These are phyloP conservation scores for Cyprinodon diabolis DNA, from an alignment of 2,797 vertebrate genomes.

Conservation along the genomic window DNA sequence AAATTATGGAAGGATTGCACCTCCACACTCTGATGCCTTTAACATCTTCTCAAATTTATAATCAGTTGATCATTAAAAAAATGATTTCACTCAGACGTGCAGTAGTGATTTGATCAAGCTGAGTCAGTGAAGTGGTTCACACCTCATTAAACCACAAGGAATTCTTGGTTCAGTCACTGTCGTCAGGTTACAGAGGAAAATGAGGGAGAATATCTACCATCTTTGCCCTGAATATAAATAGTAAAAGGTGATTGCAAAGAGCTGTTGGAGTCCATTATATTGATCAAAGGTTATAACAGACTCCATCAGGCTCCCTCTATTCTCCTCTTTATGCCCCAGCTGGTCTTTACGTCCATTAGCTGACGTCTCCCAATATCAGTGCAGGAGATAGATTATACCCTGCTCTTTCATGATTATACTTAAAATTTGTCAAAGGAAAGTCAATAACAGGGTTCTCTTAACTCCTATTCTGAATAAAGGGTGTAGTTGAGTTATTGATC, in stretches of 20 bases:
- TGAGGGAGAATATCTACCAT: conserved; percentile 23
- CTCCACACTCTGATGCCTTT: conserved; percentile 16
- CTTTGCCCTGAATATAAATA: conserved; percentile 13
- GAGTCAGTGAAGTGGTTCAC: conserved; percentile 29
- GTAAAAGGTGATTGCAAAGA: conserved; percentile 30
- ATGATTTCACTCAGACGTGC: conserved; percentile 23
- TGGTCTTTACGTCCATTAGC: conserved; percentile 61
- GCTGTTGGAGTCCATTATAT: conserved; percentile 59
- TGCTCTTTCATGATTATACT: conserved; percentile 19
- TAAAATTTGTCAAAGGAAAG: conserved; percentile 25
- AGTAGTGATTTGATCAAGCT: conserved; percentile 39
- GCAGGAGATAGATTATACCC: conserved; percentile 23
- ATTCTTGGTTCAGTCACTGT: conserved; percentile 33
- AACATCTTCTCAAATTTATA: conserved; percentile 38
- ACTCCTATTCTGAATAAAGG: conserved; percentile 2
- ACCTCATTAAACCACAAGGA: conserved; percentile 31
- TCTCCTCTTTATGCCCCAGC: conserved; percentile 34
- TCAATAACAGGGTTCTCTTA: conserved; percentile 34
- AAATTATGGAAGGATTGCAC: conserved; percentile 4
- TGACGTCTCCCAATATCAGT: conserved; percentile 36
- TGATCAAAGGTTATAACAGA: conserved; percentile 56
- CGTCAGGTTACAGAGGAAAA: conserved; percentile 10
- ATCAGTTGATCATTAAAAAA: conserved; percentile 38
- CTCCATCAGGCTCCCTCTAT: conserved; percentile 40
- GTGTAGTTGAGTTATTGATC: conserved; percentile 31